Percentiles rank a stretch among this genome's conserved stretches.
Conservation (phyloP, 2,888 invertebrate genomes). For the Calliscelio sp. region DNA sequence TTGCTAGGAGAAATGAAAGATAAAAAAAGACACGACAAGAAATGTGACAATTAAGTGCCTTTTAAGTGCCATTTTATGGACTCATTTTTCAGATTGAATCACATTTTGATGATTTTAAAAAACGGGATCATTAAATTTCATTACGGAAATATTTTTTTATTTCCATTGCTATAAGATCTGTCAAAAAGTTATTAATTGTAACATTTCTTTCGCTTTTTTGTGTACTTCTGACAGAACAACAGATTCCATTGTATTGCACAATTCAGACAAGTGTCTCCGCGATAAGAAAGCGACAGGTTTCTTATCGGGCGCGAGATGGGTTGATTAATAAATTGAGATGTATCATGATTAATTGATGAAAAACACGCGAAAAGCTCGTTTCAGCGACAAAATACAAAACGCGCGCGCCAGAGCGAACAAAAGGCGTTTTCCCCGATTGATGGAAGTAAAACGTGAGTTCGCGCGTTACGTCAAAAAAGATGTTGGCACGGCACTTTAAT, state of each 20-base stretch:
- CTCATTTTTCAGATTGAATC: background rate
- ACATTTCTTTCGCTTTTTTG: conserved; percentile 8
- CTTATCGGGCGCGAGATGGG: conserved; percentile 48
- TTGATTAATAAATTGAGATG: conserved; percentile 61
- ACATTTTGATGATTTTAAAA: no score
- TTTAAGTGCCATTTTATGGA: background rate
- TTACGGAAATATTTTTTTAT: background rate
- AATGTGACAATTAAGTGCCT: conserved; percentile 6
- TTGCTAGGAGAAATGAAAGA: background rate
- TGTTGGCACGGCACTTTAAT: conserved; percentile 29
- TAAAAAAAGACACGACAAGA: background rate
- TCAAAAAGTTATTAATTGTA: conserved; percentile 7
- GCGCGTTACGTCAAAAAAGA: conserved; percentile 34
- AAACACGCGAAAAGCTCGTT: conserved; percentile 72
- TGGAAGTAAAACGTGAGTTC: conserved; percentile 23
- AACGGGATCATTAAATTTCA: no score
- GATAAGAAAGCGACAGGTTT: conserved; percentile 48
- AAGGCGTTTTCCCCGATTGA: conserved; percentile 55
- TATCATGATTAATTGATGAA: conserved; percentile 66
- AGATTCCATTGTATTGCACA: conserved; percentile 3
- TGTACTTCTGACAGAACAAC: conserved; percentile 26
- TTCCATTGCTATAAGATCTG: background rate
- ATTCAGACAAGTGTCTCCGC: conserved; percentile 27
- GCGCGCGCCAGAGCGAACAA: conserved; percentile 62
- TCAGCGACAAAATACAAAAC: conserved; percentile 72